Conservation (phyloP, 2,888 invertebrate species). For the Mechanitis mazaeus region DNA sequence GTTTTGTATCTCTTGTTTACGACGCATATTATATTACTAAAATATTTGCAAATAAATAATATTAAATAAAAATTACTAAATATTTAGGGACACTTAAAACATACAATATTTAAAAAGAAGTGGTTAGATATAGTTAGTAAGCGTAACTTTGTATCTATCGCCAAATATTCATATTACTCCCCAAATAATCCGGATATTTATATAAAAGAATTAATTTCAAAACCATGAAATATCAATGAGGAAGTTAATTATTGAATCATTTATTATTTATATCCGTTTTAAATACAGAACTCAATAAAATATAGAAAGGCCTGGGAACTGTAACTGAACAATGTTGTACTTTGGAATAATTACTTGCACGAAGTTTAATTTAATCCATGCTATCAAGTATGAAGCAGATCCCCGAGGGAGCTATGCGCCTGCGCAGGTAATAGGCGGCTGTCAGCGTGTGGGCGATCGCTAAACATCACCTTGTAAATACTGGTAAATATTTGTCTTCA, state of each 20-base stretch:
- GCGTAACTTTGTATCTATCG: too few species aligned
- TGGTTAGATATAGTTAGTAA: too few species aligned
- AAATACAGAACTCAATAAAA: neutral
- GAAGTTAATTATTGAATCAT: neutral
- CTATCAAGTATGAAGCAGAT: conserved; percentile 41
- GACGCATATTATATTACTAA: too few species aligned
- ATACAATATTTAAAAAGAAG: too few species aligned
- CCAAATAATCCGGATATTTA: too few species aligned
- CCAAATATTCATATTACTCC: too few species aligned
- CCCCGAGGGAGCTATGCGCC: conserved; percentile 48
- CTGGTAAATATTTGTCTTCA: conserved; percentile 70
- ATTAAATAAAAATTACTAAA: too few species aligned
- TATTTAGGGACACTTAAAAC: too few species aligned
- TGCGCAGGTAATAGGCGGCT: conserved; percentile 53
- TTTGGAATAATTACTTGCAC: conserved; percentile 31
- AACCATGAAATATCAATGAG: neutral
- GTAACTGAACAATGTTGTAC: conserved; percentile 23
- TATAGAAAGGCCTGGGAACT: conserved; percentile 3
- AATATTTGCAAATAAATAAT: too few species aligned
- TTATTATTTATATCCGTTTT: neutral
- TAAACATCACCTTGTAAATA: conserved; percentile 62
- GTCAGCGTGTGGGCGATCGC: conserved; percentile 65
- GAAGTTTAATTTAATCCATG: conserved; percentile 32
- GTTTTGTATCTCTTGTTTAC: too few species aligned
- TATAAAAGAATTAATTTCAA: neutral